These are phyloP conservation scores for Oryzias melastigma DNA, from an alignment of 2,113 vertebrate species.

Conservation along the genomic window DNA sequence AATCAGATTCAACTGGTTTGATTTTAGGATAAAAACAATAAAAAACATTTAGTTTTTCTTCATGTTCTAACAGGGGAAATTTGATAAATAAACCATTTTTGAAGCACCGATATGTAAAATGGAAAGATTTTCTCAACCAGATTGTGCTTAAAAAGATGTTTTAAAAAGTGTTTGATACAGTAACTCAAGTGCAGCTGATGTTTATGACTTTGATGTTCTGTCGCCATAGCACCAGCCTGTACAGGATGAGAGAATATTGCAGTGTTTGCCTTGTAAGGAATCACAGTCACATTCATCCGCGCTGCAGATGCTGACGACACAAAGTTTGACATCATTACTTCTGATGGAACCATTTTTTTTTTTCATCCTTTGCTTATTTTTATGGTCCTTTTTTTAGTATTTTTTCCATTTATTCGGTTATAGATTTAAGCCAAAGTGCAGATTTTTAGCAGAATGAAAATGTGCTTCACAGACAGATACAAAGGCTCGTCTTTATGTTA, in stretches of 20 bases:
- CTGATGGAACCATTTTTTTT: background rate
- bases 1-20: too few species aligned
- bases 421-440: slow-evolving; percentile 52
- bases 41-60: too few species aligned
- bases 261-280: background rate
- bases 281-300: background rate
- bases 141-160: too few species aligned
- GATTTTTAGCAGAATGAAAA: slow-evolving; percentile 62
- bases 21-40: too few species aligned
- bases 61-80: too few species aligned
- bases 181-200: slow-evolving; percentile 29
- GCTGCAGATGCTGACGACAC: background rate
- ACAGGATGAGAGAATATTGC: slow-evolving; percentile 35
- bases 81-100: too few species aligned
- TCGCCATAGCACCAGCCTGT: slow-evolving; percentile 55
- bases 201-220: slow-evolving; percentile 26
- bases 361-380: too few species aligned
- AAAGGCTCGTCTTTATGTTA: slow-evolving; percentile 65
- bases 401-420: too few species aligned
- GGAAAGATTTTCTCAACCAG: too few species aligned
- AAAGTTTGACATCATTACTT: slow-evolving; percentile 2
- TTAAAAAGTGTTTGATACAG: slow-evolving; percentile 1
- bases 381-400: too few species aligned
- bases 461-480: slow-evolving; percentile 47
- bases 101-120: too few species aligned